Conservation (phyloP, 2,113 vertebrate species). For the Sardina pilchardus region DNA sequence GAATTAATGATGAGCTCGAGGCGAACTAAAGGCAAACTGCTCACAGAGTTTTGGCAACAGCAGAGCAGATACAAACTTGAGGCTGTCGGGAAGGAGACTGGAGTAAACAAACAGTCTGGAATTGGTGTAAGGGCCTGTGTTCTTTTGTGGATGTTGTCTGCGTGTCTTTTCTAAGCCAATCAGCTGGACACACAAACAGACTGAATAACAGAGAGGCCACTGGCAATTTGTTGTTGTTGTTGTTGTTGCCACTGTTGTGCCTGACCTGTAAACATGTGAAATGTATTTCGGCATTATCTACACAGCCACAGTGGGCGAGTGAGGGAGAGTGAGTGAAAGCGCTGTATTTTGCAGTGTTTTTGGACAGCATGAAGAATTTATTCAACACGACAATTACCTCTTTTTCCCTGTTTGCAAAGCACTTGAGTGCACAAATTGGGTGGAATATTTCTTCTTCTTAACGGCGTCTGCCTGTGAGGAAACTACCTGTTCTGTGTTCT, state of each 20-base stretch:
- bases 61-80: not conserved
- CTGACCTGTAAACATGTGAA: not conserved
- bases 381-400: not conserved
- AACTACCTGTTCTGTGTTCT: not conserved
- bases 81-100: not conserved
- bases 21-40: not conserved
- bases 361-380: not conserved
- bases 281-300: too few relatives aligned
- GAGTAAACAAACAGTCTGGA: not conserved
- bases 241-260: not conserved
- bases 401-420: not conserved
- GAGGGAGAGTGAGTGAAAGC: not conserved
- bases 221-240: not conserved
- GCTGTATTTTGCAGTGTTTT: not conserved
- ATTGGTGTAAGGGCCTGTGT: slow-evolving; percentile 12
- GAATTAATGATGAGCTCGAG: slow-evolving; percentile 27
- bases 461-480: not conserved
- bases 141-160: not conserved
- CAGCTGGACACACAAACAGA: not conserved
- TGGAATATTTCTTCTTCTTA: not conserved
- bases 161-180: not conserved
- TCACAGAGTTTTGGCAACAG: not conserved
- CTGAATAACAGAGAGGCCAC: not conserved
- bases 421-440: not conserved
- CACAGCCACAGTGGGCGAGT: not conserved